These are phyloP conservation scores for Podotricha telesiphe DNA, from an alignment of 2,888 invertebrate genomes.

Conservation along the genomic window DNA sequence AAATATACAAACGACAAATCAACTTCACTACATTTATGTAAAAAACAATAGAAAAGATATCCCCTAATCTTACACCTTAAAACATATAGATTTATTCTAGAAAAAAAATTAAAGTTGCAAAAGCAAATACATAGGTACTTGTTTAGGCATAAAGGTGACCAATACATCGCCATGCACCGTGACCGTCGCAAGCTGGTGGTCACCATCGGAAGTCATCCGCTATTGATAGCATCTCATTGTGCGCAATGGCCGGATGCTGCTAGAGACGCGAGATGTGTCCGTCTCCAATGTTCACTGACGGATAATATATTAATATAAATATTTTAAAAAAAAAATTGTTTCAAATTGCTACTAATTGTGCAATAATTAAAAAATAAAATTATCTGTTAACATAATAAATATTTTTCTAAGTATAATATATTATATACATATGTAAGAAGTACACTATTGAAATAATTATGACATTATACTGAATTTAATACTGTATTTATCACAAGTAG, in stretches of 20 bases:
- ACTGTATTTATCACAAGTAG: no score
- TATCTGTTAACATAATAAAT: no score
- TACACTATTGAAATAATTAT: no score
- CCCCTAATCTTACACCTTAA: background rate
- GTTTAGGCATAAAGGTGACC: conserved; percentile 31
- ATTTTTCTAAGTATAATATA: no score
- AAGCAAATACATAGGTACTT: conserved; percentile 1
- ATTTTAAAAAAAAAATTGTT: background rate
- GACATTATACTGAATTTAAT: no score
- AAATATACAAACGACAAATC: no score
- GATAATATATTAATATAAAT: conserved; percentile 16
- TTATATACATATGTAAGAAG: no score
- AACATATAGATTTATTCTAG: background rate
- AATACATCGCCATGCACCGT: conserved; percentile 56
- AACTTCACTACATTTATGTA: background rate
- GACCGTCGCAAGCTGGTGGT: conserved; percentile 77
- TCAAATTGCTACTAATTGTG: no score
- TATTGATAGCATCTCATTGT: conserved; percentile 83
- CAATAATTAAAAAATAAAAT: no score
- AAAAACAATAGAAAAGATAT: background rate
- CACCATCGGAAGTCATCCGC: conserved; percentile 79
- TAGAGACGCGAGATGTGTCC: conserved; percentile 67
- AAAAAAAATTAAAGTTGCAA: conserved; percentile 9
- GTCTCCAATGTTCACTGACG: conserved; percentile 53
- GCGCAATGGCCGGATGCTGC: conserved; percentile 76